phyloP scores from a whole-genome alignment of 2,888 invertebrate genomes.

The Harpalus rufipes region DNA sequence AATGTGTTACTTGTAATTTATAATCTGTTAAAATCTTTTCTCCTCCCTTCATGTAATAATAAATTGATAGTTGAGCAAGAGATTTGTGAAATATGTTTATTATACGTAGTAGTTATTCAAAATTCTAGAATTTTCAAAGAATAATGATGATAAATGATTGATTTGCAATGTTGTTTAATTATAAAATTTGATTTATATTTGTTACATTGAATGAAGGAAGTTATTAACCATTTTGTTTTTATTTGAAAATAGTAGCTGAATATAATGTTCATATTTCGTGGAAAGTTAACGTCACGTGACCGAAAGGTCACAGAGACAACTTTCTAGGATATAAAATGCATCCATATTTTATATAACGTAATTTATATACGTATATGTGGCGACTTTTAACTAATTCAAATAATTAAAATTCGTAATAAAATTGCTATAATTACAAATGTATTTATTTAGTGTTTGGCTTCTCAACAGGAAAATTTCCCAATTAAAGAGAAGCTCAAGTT shows the following conservation, averaged over 20 bases:
- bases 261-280: conserved; percentile 3
- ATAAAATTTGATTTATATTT: no score
- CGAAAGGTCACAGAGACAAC: not conserved
- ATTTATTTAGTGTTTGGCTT: no score
- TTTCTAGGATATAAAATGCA: conserved; percentile 2
- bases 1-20: conserved; percentile 11
- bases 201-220: not conserved
- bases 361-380: not conserved
- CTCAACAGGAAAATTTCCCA: no score
- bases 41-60: not conserved
- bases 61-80: not conserved
- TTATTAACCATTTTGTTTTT: not conserved
- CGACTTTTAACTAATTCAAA: not conserved
- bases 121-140: not conserved
- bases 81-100: not conserved
- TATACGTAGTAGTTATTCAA: not conserved
- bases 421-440: no score
- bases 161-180: not conserved
- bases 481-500: no score
- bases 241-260: not conserved
- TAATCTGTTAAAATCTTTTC: not conserved
- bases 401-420: no score
- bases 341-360: conserved; percentile 3
- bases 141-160: not conserved
- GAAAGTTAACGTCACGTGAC: not conserved